Base-by-base conservation (phyloP, 2,113 vertebrate genomes). In the Octodon degus region DNA sequence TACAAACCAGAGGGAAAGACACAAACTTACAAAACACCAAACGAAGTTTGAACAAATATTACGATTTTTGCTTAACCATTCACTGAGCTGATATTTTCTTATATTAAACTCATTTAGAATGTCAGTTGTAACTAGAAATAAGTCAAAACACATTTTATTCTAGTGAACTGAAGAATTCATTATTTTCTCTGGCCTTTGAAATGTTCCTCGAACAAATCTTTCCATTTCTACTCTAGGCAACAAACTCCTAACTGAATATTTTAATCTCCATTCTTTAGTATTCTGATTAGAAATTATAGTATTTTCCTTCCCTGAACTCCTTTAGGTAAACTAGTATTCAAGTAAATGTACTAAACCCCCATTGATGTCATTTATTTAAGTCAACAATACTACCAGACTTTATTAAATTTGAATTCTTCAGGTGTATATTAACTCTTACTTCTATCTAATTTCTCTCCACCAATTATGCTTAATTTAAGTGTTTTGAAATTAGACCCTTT, bases 1-100 rank as follows among this genome's bases (percentile, higher is more conserved):
- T 60, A 77, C 65, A 95, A 93, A 86, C 8, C 43, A 89, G 32
- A 68, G 60, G 3, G 70, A 91, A 89, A 91, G 81, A 70, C 20
- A 94, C 27, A 88, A 53, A 82, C 86, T 93, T 89, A 86, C 20
- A 85, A 81, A 94, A 63, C 34, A 90, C 7, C 20, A 67, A 86
- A 85, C 24, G 1, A 37, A 85, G 7, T 50, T 30, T 86, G 81
- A 91, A 76, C 43, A 91, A 62, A 50, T 90, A 43, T 68, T 88
- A 80, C 63, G 53, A 3, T 86, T 90, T 72, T 94, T 74, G 32
- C 10, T 53, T 6, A 94, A 77, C 34, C 12, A 27, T 63, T 30
- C 95, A 80, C 16, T 53, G 19, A 81, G 55, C 9, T 90, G 1
- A 63, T 90, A 5, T 80, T 86, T 97, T 93, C 70, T 85, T 80